Conservation (phyloP, 2,888 invertebrate genomes). For the Cosmia trapezina region DNA sequence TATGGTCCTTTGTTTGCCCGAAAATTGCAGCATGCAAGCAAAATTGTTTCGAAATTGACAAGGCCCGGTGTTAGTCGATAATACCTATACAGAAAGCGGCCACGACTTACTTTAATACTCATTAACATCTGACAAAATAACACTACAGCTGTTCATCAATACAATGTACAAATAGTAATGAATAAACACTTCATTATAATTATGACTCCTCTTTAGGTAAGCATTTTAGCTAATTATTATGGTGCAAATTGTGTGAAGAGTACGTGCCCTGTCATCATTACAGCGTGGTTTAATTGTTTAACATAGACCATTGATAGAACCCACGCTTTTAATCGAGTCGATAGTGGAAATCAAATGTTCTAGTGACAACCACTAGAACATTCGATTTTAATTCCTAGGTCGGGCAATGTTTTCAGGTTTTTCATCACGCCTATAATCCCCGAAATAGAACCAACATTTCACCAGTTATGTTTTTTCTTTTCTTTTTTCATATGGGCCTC, state of each 20-base stretch:
- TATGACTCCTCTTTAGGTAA: not conserved
- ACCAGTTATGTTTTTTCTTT: too few relatives aligned
- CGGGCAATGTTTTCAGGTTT: not conserved
- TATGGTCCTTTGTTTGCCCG: too few relatives aligned
- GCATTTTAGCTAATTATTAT: constrained; percentile 28
- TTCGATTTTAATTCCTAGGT: not conserved
- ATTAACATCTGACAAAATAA: too few relatives aligned
- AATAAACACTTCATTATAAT: not conserved
- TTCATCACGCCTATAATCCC: not conserved
- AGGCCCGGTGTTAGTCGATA: too few relatives aligned
- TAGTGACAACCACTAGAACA: not conserved
- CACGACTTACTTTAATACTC: too few relatives aligned
- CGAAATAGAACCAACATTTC: too few relatives aligned
- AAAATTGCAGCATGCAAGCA: too few relatives aligned
- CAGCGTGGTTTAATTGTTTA: constrained; percentile 21
- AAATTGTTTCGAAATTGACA: too few relatives aligned
- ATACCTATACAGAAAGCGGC: too few relatives aligned
- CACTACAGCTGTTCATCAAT: too few relatives aligned
- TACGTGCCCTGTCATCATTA: constrained; percentile 30
- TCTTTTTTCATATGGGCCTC: too few relatives aligned
- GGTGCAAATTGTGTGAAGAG: not conserved
- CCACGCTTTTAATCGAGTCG: constrained; percentile 7
- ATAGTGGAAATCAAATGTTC: constrained; percentile 9
- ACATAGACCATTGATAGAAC: not conserved
- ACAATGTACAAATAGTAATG: not conserved